A percentile compares a stretch with the other conserved stretches of the same genome.
Conservation (phyloP, 2,888 invertebrate species). For the Ormyrus pomaceus region DNA sequence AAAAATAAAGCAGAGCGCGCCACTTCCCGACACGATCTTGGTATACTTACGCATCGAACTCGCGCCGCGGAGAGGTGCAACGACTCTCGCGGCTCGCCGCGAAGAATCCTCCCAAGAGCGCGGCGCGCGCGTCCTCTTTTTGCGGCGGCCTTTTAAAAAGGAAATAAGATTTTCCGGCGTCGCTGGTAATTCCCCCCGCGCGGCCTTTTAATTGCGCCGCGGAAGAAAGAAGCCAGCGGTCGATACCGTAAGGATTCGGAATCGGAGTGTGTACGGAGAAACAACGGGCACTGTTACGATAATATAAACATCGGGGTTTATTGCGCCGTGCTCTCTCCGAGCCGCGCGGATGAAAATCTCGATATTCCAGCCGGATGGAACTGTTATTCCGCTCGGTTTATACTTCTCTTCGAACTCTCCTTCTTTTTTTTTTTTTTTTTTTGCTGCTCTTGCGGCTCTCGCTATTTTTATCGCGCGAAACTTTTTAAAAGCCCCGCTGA, state of each 20-base stretch:
- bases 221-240: no score
- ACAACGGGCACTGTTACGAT: constrained; percentile 36
- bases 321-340: constrained; percentile 22
- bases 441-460: neutral
- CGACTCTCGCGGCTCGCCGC: no score
- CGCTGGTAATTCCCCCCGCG: no score
- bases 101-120: no score
- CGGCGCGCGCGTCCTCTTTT: neutral
- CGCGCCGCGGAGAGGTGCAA: no score
- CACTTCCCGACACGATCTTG: no score
- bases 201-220: no score
- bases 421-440: constrained; percentile 4
- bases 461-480: constrained; percentile 13
- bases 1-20: no score
- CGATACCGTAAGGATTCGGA: constrained; percentile 14
- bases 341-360: constrained; percentile 14
- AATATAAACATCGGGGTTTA: constrained; percentile 46
- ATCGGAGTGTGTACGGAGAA: no score
- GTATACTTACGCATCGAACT: no score
- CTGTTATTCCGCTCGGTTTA: constrained; percentile 8
- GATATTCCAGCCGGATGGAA: constrained; percentile 19
- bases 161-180: no score
- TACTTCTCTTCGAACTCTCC: neutral
- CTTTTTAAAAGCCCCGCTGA: neutral
- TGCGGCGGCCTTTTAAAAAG: neutral